A percentile compares a stretch with the other conserved stretches of the same genome.
These are phyloP conservation scores for Cantharis flavilabris DNA, from an alignment of 2,888 invertebrate genomes.

Conservation along the genomic window DNA sequence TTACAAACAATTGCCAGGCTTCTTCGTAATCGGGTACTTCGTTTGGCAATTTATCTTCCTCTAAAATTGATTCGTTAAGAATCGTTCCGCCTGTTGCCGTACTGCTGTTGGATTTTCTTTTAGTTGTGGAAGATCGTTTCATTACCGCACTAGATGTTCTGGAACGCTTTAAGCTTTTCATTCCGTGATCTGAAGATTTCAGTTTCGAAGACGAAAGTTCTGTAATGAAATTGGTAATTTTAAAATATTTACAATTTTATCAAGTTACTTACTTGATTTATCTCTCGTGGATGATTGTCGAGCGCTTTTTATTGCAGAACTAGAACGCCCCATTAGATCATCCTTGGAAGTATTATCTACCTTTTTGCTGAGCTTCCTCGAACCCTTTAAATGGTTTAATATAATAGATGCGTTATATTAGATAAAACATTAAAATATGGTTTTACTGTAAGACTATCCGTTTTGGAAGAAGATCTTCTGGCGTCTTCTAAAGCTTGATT, in stretches of 20 bases:
- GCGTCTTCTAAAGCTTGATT: constrained; percentile 19
- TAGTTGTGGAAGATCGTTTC: constrained; percentile 19
- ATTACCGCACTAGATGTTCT: constrained; percentile 18
- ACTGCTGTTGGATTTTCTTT: constrained; percentile 18
- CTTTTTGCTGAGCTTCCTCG: neutral
- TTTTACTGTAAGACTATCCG: neutral
- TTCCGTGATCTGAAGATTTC: neutral
- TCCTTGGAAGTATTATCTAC: neutral
- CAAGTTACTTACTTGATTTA: neutral
- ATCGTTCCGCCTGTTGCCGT: constrained; percentile 1
- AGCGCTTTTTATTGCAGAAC: neutral
- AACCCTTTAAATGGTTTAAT: neutral
- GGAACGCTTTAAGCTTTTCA: constrained; percentile 8
- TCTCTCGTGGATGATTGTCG: neutral
- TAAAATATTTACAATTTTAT: neutral
- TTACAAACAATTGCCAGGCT: constrained; percentile 37
- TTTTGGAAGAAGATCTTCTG: neutral
- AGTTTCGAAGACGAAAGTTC: neutral
- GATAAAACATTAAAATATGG: neutral
- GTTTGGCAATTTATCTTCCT: constrained; percentile 24
- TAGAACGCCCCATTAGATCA: neutral
- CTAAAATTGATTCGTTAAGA: constrained; percentile 9
- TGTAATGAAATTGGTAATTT: neutral
- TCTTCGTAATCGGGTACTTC: constrained; percentile 35
- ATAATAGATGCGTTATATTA: too few species aligned